Conservation (phyloP, 2,888 invertebrate species). For the Cryptus viduatorius region DNA sequence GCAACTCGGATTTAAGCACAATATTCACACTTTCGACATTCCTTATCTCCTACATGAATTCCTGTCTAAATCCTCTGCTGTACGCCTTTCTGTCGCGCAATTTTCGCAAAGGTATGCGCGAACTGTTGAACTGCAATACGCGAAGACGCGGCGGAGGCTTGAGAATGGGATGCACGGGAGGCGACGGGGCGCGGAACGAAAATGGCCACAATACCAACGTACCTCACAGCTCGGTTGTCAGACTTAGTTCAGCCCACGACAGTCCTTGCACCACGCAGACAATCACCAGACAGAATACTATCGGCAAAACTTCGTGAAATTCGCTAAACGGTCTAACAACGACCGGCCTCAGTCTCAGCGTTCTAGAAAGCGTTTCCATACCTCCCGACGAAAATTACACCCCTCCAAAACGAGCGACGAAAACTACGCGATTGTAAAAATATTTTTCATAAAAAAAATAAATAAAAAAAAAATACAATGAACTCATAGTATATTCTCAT, state of each 20-base stretch:
- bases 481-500: constrained; percentile 15
- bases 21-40: constrained; percentile 94
- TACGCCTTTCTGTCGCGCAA: constrained; percentile 95
- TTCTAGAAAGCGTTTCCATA: constrained; percentile 39
- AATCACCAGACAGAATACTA: constrained; percentile 72
- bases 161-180: constrained; percentile 75
- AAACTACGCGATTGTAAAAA: constrained; percentile 53
- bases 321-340: constrained; percentile 58
- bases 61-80: constrained; percentile 95
- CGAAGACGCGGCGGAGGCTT: constrained; percentile 76
- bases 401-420: not conserved
- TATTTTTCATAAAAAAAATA: constrained; percentile 35
- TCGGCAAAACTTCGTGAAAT: constrained; percentile 66
- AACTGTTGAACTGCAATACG: constrained; percentile 89
- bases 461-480: not conserved
- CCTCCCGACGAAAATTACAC: constrained; percentile 20
- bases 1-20: constrained; percentile 88
- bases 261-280: constrained; percentile 74
- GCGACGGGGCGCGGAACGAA: constrained; percentile 73
- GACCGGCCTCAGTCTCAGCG: constrained; percentile 61
- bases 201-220: constrained; percentile 72
- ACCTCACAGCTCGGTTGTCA: constrained; percentile 75
- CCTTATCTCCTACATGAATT: constrained; percentile 95
- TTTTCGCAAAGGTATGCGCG: constrained; percentile 94
- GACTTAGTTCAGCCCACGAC: constrained; percentile 76